Percentiles rank a stretch among this genome's conserved stretches.
These are phyloP conservation scores for Cephus spinipes DNA, from an alignment of 2,888 invertebrate genomes.

Conservation along the genomic window DNA sequence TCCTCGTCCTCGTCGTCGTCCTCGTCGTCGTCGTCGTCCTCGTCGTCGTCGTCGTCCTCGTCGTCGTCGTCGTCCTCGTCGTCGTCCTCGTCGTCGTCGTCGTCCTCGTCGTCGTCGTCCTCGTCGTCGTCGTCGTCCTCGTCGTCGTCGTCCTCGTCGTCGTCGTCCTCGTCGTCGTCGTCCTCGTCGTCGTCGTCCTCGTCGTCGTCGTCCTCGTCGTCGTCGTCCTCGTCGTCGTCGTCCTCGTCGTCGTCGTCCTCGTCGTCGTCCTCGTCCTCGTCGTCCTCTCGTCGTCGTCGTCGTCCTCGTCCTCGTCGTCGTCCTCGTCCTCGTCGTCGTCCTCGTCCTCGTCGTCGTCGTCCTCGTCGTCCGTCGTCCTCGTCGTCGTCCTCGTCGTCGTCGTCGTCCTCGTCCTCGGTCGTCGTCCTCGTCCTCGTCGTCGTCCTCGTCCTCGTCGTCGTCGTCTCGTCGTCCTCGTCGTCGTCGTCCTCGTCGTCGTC, in stretches of 20 bases:
- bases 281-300: neutral
- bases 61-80: too few relatives aligned
- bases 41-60: too few relatives aligned
- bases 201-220: neutral
- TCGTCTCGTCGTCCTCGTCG: too few relatives aligned
- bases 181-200: neutral
- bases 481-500: neutral
- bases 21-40: too few relatives aligned
- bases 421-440: neutral
- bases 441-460: neutral
- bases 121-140: neutral
- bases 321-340: neutral
- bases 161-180: neutral
- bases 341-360: neutral
- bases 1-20: too few relatives aligned
- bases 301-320: neutral
- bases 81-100: too few relatives aligned
- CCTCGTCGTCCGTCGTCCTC: neutral
- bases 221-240: constrained; percentile 1
- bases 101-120: too few relatives aligned
- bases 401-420: neutral
- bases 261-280: neutral
- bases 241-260: neutral
- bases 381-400: constrained; percentile 1
- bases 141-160: constrained; percentile 1